Evolutionary conservation across 2,888 invertebrate genomes (phyloP).

Genomic region (Tromatobia lineatoria): DNA sequence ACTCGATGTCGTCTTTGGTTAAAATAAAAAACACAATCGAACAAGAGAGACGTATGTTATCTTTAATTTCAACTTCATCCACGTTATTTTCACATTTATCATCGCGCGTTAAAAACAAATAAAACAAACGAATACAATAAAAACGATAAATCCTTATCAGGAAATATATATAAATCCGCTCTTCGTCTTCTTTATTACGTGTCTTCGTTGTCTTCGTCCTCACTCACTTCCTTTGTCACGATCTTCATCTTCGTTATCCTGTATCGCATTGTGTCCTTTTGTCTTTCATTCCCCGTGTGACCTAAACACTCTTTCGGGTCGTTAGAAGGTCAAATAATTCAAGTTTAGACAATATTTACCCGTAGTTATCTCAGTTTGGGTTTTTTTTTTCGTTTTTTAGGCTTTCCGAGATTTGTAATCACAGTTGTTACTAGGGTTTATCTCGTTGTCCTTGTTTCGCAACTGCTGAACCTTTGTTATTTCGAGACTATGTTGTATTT

Average conservation of each 20-base stretch:
- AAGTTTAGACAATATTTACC: not conserved
- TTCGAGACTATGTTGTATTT: not conserved
- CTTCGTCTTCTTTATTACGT: slow-evolving; percentile 1
- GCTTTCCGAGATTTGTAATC: not conserved
- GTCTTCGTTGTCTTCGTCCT: slow-evolving; percentile 19
- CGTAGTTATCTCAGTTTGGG: no score
- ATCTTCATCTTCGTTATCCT: slow-evolving; percentile 34
- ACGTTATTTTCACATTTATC: not conserved
- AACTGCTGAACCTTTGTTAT: not conserved
- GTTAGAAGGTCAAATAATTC: not conserved
- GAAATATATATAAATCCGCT: slow-evolving; percentile 4
- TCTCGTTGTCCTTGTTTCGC: not conserved
- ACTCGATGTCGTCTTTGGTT: no score
- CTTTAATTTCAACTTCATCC: not conserved
- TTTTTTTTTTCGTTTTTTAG: not conserved
- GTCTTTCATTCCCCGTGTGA: slow-evolving; percentile 6
- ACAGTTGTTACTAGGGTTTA: not conserved
- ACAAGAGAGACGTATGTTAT: no score
- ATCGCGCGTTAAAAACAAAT: not conserved
- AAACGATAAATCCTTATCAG: not conserved
- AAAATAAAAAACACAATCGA: no score
- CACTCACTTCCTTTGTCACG: slow-evolving; percentile 4
- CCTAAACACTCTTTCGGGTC: not conserved
- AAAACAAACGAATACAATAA: not conserved
- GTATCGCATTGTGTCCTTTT: slow-evolving; percentile 45